A percentile compares a stretch with the other conserved stretches of the same genome.
Evolutionary conservation across 2,888 invertebrate genomes (phyloP).

Genomic region (Empis livida): DNA sequence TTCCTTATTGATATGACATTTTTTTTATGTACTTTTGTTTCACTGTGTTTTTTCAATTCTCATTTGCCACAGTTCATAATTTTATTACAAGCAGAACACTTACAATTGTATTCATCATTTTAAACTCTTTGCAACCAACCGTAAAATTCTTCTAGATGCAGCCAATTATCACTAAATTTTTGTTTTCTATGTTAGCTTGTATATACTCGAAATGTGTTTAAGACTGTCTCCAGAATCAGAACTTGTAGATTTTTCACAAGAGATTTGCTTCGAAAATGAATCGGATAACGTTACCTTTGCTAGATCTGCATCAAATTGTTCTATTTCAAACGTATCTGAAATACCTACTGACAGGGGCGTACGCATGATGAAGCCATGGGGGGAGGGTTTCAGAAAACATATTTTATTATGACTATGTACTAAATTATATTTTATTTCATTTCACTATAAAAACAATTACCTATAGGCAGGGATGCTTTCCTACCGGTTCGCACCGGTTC

Average conservation of each 20-base stretch:
- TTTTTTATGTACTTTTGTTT: conserved; percentile 3
- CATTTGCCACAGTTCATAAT: conserved; percentile 4
- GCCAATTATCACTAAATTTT: background rate
- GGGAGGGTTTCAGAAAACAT: no score
- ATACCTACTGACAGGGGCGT: no score
- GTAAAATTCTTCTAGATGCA: background rate
- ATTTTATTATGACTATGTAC: no score
- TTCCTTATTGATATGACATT: conserved; percentile 4
- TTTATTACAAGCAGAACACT: conserved; percentile 5
- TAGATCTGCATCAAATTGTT: no score
- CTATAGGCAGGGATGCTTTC: no score
- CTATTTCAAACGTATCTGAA: no score
- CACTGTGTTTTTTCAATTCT: conserved; percentile 2
- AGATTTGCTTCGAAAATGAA: no score
- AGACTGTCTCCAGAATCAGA: background rate
- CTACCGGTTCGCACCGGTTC: no score
- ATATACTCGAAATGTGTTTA: background rate
- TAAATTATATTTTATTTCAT: no score
- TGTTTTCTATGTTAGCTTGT: background rate
- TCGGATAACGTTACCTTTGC: no score
- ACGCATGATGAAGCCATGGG: no score
- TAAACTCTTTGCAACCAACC: conserved; percentile 2
- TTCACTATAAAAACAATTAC: no score
- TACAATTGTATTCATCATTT: conserved; percentile 4
- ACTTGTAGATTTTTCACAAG: background rate